Percentiles rank a stretch among this genome's conserved stretches.
These are phyloP conservation scores for Axinella damicornis DNA, from an alignment of 37 sponge, comb jelly and placozoan genomes.

Conservation along the genomic window DNA sequence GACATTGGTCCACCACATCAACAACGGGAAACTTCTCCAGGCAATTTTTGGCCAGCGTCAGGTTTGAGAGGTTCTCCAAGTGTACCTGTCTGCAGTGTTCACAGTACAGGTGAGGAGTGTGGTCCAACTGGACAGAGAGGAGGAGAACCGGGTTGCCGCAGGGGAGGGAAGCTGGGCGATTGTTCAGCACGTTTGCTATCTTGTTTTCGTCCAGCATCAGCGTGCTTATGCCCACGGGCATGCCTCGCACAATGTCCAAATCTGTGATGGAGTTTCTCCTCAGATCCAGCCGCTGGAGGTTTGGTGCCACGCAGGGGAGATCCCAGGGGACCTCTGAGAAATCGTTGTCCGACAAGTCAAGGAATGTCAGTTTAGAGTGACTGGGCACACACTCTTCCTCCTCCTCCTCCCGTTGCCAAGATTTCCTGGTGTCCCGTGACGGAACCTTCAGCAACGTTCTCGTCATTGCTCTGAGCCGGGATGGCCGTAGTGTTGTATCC, in stretches of 20 bases:
- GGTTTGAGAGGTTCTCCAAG: constrained; percentile 55
- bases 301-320: constrained; percentile 77
- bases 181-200: background rate
- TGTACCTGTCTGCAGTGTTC: constrained; percentile 38
- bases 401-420: background rate
- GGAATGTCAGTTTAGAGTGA: constrained; percentile 15
- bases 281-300: constrained; percentile 65
- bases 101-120: constrained; percentile 6
- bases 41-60: constrained; percentile 55
- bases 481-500: background rate
- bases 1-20: background rate
- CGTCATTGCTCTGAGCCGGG: too few relatives aligned
- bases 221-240: constrained; percentile 34
- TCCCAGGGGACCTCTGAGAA: constrained; percentile 70
- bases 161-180: constrained; percentile 8
- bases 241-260: constrained; percentile 51
- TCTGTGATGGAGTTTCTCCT: constrained; percentile 27
- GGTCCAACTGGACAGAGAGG: background rate
- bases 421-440: background rate
- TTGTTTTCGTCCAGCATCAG: constrained; percentile 36
- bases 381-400: constrained; percentile 14
- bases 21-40: constrained; percentile 30
- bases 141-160: constrained; percentile 54
- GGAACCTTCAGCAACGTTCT: too few relatives aligned
- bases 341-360: constrained; percentile 73